Conservation (phyloP, 2,113 vertebrate species). For the Phalacrocorax brasilianus region DNA sequence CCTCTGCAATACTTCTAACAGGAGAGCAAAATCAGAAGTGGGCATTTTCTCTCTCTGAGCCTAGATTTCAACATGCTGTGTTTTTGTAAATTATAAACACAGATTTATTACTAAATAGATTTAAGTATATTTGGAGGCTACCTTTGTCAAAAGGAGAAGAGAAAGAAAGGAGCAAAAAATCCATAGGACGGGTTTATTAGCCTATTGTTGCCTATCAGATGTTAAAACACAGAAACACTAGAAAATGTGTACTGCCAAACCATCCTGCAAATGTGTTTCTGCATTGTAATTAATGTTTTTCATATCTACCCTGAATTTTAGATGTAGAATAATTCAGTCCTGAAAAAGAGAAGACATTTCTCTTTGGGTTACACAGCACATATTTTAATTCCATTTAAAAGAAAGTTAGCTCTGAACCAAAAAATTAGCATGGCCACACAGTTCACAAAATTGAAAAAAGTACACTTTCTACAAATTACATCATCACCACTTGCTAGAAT, state of each 20-base stretch:
- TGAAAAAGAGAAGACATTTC: not conserved
- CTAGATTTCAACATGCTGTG: not conserved
- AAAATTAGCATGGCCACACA: fast-evolving
- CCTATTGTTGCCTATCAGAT: not conserved
- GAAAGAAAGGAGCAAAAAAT: not conserved
- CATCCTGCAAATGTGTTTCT: not conserved
- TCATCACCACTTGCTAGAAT: not conserved
- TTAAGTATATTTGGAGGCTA: not conserved
- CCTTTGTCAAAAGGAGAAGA: not conserved
- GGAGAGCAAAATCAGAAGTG: not conserved
- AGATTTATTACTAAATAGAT: not conserved
- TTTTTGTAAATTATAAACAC: not conserved
- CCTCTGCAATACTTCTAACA: not conserved
- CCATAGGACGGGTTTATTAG: not conserved
- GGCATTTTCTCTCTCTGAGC: not conserved
- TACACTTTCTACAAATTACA: not conserved
- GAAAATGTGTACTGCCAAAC: not conserved
- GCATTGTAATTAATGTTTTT: not conserved
- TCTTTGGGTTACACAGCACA: not conserved
- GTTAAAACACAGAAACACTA: not conserved
- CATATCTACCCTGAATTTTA: not conserved
- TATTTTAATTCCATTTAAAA: not conserved
- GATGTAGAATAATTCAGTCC: not conserved
- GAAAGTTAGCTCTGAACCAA: not conserved
- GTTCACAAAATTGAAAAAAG: not conserved